These are phyloP conservation scores for Drosophila santomea DNA, from an alignment of 1,140 invertebrate species.

Conservation along the genomic window DNA sequence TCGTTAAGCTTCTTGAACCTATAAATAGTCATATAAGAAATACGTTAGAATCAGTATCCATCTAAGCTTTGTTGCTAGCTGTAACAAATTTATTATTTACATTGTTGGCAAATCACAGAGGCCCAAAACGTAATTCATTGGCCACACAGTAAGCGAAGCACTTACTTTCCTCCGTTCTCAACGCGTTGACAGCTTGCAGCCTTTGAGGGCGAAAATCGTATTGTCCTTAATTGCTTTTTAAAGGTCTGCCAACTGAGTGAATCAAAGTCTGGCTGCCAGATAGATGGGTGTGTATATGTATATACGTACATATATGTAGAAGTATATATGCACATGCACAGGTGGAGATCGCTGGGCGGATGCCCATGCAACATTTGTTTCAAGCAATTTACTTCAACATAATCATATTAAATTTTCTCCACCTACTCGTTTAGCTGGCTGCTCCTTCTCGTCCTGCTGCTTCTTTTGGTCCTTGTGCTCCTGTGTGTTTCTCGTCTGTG, in stretches of 20 bases:
- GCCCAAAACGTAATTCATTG: constrained; percentile 32
- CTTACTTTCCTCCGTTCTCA: constrained; percentile 7
- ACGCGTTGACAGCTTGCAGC: constrained; percentile 33
- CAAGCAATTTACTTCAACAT: constrained; percentile 81
- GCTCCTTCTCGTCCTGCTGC: constrained; percentile 20
- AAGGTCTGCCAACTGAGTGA: constrained; percentile 35
- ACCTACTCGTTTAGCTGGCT: constrained; percentile 60
- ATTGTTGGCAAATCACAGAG: constrained; percentile 24
- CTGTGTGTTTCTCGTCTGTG: too few species aligned
- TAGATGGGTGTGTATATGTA: not conserved
- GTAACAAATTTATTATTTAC: constrained; percentile 37
- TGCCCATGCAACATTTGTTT: constrained; percentile 74
- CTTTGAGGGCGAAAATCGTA: constrained; percentile 51
- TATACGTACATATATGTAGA: too few species aligned
- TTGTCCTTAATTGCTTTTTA: constrained; percentile 73
- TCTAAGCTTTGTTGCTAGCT: constrained; percentile 9
- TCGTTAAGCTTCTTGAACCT: constrained; percentile 8
- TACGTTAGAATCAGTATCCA: too few species aligned
- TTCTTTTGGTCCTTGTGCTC: constrained; percentile 13
- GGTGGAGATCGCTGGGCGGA: constrained; percentile 25
- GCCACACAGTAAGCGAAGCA: constrained; percentile 37
- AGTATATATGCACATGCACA: constrained; percentile 1
- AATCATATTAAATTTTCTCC: constrained; percentile 83
- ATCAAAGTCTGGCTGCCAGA: constrained; percentile 22
- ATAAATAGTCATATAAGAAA: too few species aligned